Conservation (phyloP, 2,888 invertebrate species). For the Euspilapteryx auroguttella region DNA sequence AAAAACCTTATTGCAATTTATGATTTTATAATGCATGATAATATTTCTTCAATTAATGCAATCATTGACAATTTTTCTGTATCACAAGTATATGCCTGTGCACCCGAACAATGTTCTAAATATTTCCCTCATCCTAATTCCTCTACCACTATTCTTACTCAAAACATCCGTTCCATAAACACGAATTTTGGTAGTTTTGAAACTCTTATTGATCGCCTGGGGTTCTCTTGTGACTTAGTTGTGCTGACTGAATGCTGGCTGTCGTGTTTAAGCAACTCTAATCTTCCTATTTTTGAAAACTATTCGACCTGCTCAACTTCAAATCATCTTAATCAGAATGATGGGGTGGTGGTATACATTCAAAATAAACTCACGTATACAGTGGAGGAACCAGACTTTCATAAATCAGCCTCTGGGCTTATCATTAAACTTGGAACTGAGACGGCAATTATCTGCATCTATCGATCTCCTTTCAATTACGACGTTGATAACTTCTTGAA, state of each 20-base stretch:
- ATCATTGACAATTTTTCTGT: no score
- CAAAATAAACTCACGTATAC: conserved; percentile 1
- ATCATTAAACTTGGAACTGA: background rate
- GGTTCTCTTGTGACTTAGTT: background rate
- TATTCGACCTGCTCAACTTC: background rate
- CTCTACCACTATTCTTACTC: no score
- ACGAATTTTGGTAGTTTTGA: background rate
- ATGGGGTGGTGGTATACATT: conserved; percentile 2
- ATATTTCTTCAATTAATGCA: no score
- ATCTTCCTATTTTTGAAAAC: background rate
- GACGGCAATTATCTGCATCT: background rate
- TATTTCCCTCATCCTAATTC: no score
- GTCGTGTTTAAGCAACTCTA: background rate
- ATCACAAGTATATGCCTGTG: no score
- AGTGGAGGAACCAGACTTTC: background rate
- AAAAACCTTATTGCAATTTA: no score
- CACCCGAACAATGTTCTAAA: no score
- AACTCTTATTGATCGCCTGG: no score
- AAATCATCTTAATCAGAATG: conserved; percentile 1
- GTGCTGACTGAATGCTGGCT: conserved; percentile 2
- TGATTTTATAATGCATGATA: no score
- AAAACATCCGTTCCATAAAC: background rate
- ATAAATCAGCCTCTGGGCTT: background rate
- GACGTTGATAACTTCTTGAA: background rate
- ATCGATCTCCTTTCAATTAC: background rate